Evolutionary conservation across 2,888 invertebrate genomes (phyloP), one percentile per base, ranked within the genome.

Genomic region (Drosophila borealis): DNA sequence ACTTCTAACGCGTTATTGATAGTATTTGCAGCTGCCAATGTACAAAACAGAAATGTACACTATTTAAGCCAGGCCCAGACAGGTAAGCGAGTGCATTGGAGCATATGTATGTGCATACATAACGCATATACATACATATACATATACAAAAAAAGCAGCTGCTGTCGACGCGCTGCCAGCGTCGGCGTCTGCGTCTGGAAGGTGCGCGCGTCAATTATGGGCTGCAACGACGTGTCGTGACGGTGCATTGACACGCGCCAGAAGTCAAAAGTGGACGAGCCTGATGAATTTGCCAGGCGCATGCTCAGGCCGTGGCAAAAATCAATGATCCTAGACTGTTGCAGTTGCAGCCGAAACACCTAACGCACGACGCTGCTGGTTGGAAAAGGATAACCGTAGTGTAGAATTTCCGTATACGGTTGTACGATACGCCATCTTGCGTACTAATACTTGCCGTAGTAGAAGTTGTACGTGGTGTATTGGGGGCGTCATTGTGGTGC

Each of bases 231-330:
- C 42, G 50, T 56, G 64, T 70, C 51, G 62, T 66, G 54, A 4
- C 64, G 79, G 84, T 89, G 89, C 89, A 85, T 87, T 85, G 85
- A 85, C 85, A 85, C 85, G 85, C 80, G 89, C 78, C 73, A 77
- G 50, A 64, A 67, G 59, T 74, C 70, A 60, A 64, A 67, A 46
- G 54, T 70, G 59, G 50, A 66, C 62, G 65, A 51, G 42, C 19
- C 51, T 56, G 48, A 55, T 45, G 51, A 37, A 53, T 57, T 72
- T 49, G 34, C 37, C 46, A 17, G 70, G 82, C 84, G 88, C 88
- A 88, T 83, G 86, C 86, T 69, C 74, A 36, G 29, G 29, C 45
- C 59, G 53, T 33, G 41, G 45, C 33, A 62, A 78, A 82, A 89
- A 89, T 84, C 83, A 83, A 83, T 83, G 86, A 88, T 88, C 68